Evolutionary conservation across 1,140 invertebrate genomes (phyloP).

Genomic region (Thereuonema tuberculata): DNA sequence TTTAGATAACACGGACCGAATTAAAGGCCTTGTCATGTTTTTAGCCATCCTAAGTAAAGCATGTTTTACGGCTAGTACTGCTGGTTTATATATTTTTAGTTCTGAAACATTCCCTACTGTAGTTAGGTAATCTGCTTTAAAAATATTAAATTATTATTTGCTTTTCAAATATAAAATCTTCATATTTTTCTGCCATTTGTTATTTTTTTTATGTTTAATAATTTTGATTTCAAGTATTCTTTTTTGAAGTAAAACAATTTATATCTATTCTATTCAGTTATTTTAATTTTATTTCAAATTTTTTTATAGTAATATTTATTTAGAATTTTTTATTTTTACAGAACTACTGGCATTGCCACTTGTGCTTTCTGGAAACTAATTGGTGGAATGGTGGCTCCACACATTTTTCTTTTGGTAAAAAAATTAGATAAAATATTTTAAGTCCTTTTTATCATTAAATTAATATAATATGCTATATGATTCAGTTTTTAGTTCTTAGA

Average conservation of each 20-base stretch:
- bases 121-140: conserved; percentile 1
- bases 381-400: background rate
- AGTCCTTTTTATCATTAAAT: no score
- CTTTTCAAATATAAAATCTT: background rate
- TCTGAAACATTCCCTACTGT: conserved; percentile 8
- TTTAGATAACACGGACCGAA: background rate
- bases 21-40: background rate
- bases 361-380: background rate
- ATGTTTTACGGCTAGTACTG: background rate
- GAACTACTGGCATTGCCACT: background rate
- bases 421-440: no score
- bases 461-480: no score
- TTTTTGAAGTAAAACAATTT: no score
- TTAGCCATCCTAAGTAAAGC: background rate
- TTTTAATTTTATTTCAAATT: background rate
- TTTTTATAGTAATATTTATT: background rate
- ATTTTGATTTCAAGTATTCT: no score
- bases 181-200: background rate
- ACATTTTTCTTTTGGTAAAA: background rate
- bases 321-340: background rate
- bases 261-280: no score
- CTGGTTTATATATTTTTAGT: conserved; percentile 3
- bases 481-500: no score
- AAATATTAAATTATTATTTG: no score
- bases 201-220: no score